These are phyloP conservation scores for Gonatopus flavifemur DNA, from an alignment of 1,140 invertebrate genomes.

Conservation along the genomic window DNA sequence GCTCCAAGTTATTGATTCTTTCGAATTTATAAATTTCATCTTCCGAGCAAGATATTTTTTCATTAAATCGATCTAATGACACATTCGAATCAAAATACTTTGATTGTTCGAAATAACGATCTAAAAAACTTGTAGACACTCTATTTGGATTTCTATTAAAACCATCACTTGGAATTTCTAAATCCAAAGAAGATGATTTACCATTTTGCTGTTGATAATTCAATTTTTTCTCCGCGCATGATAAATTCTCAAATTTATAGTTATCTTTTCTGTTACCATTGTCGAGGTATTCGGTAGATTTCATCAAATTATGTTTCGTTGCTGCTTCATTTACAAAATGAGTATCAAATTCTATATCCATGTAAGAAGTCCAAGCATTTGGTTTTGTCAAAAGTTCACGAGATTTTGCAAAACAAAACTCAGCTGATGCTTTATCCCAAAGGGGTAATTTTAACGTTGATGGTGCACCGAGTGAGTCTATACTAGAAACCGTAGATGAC, in stretches of 20 bases:
- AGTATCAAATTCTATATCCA: constrained; percentile 49
- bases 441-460: constrained; percentile 64
- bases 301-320: constrained; percentile 44
- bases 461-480: constrained; percentile 57
- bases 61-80: constrained; percentile 15
- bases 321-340: constrained; percentile 42
- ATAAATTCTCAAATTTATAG: constrained; percentile 6
- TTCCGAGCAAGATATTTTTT: constrained; percentile 30
- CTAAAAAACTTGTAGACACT: constrained; percentile 52
- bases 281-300: constrained; percentile 50
- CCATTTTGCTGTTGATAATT: constrained; percentile 38
- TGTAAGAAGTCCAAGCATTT: constrained; percentile 50
- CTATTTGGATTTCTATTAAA: constrained; percentile 38
- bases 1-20: constrained; percentile 49
- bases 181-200: constrained; percentile 32
- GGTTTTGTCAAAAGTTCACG: constrained; percentile 68
- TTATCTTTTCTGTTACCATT: constrained; percentile 42
- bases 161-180: constrained; percentile 32
- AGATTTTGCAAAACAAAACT: constrained; percentile 74
- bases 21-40: constrained; percentile 38
- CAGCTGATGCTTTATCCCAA: constrained; percentile 73
- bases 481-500: constrained; percentile 56
- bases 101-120: constrained; percentile 52
- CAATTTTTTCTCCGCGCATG: constrained; percentile 17
- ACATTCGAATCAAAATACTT: constrained; percentile 49